Conservation (phyloP, 2,888 invertebrate genomes). For the Ectemnius cavifrons region DNA sequence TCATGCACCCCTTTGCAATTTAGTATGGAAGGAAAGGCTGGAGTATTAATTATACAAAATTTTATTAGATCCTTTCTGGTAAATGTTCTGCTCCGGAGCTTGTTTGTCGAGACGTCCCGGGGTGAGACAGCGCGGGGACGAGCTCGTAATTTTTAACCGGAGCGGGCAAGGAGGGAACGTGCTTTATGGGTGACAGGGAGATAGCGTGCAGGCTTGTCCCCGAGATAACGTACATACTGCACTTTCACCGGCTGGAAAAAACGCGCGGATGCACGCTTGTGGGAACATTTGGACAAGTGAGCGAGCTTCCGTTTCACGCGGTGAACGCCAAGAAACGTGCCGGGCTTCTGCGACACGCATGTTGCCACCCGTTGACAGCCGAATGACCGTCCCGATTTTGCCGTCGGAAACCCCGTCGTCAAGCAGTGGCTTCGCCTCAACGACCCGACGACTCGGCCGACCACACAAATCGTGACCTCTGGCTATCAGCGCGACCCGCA, state of each 20-base stretch:
- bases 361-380: constrained; percentile 49
- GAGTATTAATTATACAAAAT: too few relatives aligned
- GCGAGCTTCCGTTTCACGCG: constrained; percentile 41
- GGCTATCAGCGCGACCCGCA: neutral
- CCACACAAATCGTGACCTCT: constrained; percentile 34
- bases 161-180: constrained; percentile 11
- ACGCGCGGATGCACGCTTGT: constrained; percentile 27
- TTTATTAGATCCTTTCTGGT: too few relatives aligned
- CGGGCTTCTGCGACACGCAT: constrained; percentile 45
- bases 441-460: neutral
- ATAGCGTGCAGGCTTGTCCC: constrained; percentile 22
- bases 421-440: neutral
- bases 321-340: neutral
- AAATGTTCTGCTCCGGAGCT: too few relatives aligned
- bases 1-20: too few relatives aligned
- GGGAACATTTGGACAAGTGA: constrained; percentile 46
- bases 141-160: constrained; percentile 5
- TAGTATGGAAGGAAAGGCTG: too few relatives aligned
- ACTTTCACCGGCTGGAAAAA: constrained; percentile 9
- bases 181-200: constrained; percentile 14
- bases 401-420: constrained; percentile 20
- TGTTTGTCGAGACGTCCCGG: too few relatives aligned
- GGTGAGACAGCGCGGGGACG: constrained; percentile 18
- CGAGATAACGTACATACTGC: constrained; percentile 26
- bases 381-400: constrained; percentile 43